Evolutionary conservation across 1,140 invertebrate species (phyloP).

Genomic region (Eueides isabella): DNA sequence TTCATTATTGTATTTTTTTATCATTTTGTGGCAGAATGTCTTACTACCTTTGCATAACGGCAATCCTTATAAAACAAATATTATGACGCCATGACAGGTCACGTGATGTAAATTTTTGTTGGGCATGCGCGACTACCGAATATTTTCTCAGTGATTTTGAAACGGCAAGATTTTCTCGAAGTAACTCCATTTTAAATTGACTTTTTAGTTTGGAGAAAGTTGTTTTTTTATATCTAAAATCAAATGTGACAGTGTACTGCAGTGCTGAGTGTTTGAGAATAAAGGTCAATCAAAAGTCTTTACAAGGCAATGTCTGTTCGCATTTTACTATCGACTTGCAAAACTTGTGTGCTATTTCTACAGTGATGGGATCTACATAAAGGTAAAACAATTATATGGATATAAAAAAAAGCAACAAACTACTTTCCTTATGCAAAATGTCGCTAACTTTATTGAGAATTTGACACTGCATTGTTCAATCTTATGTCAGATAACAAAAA

Average conservation of each 20-base stretch:
- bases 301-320: slow-evolving; percentile 64
- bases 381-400: slow-evolving; percentile 1
- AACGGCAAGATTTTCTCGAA: slow-evolving; percentile 68
- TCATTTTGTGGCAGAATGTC: slow-evolving; percentile 15
- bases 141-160: slow-evolving; percentile 74
- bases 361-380: slow-evolving; percentile 32
- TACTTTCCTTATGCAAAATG: background rate
- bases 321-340: slow-evolving; percentile 57
- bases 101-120: slow-evolving; percentile 81
- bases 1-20: background rate
- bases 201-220: slow-evolving; percentile 35
- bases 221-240: slow-evolving; percentile 39
- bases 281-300: slow-evolving; percentile 61
- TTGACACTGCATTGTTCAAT: slow-evolving; percentile 49
- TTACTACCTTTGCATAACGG: background rate
- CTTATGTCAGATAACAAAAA: slow-evolving; percentile 43
- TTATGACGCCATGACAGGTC: slow-evolving; percentile 79
- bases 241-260: slow-evolving; percentile 52
- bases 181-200: slow-evolving; percentile 46
- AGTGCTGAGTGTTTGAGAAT: slow-evolving; percentile 59
- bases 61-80: slow-evolving; percentile 26
- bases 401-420: background rate
- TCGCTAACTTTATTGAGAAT: slow-evolving; percentile 20
- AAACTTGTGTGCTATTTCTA: slow-evolving; percentile 48
- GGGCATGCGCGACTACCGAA: slow-evolving; percentile 76